Base-by-base conservation (phyloP, 2,797 vertebrate species). In the Acrossocheilus wenchowensis region DNA sequence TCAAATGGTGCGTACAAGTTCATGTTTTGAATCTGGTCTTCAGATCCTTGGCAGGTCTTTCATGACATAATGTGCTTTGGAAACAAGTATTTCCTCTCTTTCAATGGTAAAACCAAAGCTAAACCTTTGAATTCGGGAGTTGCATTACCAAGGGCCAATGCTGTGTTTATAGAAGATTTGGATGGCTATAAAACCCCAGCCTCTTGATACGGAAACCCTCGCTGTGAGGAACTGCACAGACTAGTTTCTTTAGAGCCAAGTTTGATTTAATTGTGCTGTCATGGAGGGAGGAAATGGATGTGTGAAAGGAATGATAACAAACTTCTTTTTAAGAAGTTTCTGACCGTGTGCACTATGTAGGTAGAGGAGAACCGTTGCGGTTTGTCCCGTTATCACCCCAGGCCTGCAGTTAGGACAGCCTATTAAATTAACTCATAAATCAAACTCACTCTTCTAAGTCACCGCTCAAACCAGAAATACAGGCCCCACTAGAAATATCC, bases 21-120 rank as follows among this genome's bases (percentile, higher is more conserved):
- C 60, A 60, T 72, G 78, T 83, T 86, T 85, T 85, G 41, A 84
- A 57, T 73, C 84, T 81, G 30, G 30, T 85, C 72, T 82, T 84
- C 3, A 81, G 39, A 72, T 66, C 39, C n/a, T 41, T 77, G 82
- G 41, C 78, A 75, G 39, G 78, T 41, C 78, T 45, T 84, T 86
- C 50, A 87, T 87, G 75, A 86, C 87, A 87, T 88, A 64, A 69
- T 78, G 75, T 83, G 57, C 82, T 60, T 34, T 82, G 89, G 71
- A 71, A 73, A 26, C 80, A 52, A 81, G 43, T 15, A 50, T 57
- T 80, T 90, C 66, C 82, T 83, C 39, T 48, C 69, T 71, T 79
- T 48, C 54, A 60, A 87, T 81, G 69, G 36, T 77, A 82, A 86
- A 86, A 77, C 71, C 78, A 73, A 86, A 68, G 19, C 80, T 85